These are phyloP conservation scores for Tanypteryx hageni DNA, from an alignment of 2,888 invertebrate species.

Conservation along the genomic window DNA sequence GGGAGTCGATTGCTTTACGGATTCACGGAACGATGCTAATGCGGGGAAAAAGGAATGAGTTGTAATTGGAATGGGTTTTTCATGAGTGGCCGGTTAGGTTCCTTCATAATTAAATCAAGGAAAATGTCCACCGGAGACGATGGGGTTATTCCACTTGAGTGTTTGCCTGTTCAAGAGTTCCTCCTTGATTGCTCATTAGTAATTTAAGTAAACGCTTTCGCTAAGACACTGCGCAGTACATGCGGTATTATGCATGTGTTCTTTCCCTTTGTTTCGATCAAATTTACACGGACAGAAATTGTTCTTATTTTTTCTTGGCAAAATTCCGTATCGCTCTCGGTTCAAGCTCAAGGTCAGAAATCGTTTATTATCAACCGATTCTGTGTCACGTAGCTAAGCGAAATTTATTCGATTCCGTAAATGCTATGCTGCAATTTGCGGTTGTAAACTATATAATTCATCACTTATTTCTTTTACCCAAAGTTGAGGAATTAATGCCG, in stretches of 20 bases:
- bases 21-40: not conserved
- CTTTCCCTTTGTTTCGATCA: not conserved
- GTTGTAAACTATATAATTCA: too few species aligned
- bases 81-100: not conserved
- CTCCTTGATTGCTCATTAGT: slow-evolving; percentile 35
- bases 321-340: too few species aligned
- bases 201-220: slow-evolving; percentile 19
- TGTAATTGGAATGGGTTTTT: not conserved
- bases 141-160: not conserved
- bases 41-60: not conserved
- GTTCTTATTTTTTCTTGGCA: not conserved
- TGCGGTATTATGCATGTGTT: not conserved
- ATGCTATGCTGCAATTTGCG: too few species aligned
- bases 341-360: not conserved
- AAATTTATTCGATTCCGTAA: too few species aligned
- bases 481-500: too few species aligned
- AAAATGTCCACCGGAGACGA: not conserved
- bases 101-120: not conserved
- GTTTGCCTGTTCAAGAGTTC: not conserved
- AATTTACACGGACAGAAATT: not conserved
- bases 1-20: slow-evolving; percentile 7
- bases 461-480: too few species aligned
- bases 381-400: too few species aligned
- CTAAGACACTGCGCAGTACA: not conserved
- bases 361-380: not conserved